These are phyloP conservation scores for Anabacerthia variegaticeps DNA, from an alignment of 2,797 vertebrate species.

Conservation along the genomic window DNA sequence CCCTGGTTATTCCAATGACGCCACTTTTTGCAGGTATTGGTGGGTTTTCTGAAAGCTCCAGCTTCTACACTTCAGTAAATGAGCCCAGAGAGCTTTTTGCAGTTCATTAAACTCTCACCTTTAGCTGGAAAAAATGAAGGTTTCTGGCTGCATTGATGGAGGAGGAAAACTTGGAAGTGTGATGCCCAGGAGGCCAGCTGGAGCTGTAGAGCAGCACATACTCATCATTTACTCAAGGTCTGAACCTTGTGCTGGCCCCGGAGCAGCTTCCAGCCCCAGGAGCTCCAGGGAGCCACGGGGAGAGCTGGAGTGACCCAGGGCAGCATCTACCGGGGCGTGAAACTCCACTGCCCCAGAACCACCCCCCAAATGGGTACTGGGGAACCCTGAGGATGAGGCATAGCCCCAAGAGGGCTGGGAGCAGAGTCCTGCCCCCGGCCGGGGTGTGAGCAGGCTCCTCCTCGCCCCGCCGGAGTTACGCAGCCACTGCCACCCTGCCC, in stretches of 20 bases:
- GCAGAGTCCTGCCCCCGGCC: neutral
- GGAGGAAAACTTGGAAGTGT: neutral
- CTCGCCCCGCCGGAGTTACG: neutral
- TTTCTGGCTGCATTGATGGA: neutral
- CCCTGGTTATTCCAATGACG: neutral
- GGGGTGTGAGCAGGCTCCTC: neutral
- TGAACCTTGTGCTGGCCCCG: neutral
- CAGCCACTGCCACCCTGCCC: constrained; percentile 27
- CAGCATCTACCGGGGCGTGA: neutral
- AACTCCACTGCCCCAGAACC: neutral
- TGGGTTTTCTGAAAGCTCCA: neutral
- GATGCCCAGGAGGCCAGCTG: neutral
- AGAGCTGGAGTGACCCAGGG: neutral
- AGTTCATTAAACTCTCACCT: neutral
- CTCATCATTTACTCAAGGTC: neutral
- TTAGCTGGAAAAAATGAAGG: neutral
- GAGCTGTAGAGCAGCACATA: neutral
- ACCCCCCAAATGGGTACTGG: fast-evolving
- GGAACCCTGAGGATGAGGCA: neutral
- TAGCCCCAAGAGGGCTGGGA: neutral
- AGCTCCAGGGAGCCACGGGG: neutral
- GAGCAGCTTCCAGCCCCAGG: neutral
- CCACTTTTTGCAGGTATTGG: neutral
- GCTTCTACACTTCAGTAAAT: neutral
- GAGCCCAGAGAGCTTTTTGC: neutral